phyloP scores from a whole-genome alignment of 2,888 invertebrate species.

The Sinotaia quadrata region DNA sequence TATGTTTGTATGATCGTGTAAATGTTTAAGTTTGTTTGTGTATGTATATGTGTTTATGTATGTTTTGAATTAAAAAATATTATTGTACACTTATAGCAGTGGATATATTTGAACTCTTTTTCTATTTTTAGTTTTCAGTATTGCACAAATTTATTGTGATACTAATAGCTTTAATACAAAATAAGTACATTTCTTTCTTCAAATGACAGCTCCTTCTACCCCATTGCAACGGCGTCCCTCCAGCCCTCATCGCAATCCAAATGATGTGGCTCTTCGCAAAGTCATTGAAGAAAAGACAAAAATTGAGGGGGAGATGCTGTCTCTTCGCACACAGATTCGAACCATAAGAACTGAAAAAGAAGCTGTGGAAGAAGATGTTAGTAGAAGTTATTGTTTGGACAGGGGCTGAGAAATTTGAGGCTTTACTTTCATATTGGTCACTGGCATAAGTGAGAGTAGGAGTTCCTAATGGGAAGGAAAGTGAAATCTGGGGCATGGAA shows the following conservation, averaged over 20 bases:
- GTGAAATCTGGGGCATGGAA: too few relatives aligned
- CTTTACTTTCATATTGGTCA: too few relatives aligned
- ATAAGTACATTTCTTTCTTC: too few relatives aligned
- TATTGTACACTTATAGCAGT: neutral
- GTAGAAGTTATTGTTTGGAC: too few relatives aligned
- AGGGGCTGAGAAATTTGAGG: too few relatives aligned
- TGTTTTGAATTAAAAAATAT: neutral
- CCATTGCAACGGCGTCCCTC: conserved; percentile 44
- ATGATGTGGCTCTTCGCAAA: conserved; percentile 60
- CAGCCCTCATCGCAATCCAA: conserved; percentile 51
- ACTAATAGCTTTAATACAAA: too few relatives aligned
- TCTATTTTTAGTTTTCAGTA: too few relatives aligned
- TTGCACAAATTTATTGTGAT: too few relatives aligned
- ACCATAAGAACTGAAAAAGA: conserved; percentile 51
- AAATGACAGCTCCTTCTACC: conserved; percentile 35
- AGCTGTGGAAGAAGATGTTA: conserved; percentile 53
- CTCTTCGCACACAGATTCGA: conserved; percentile 50
- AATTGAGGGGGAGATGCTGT: conserved; percentile 59
- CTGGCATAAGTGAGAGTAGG: too few relatives aligned
- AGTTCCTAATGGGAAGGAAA: too few relatives aligned
- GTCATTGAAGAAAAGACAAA: conserved; percentile 65
- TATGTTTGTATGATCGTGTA: neutral
- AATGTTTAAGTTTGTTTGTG: neutral
- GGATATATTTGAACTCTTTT: neutral
- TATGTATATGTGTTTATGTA: conserved; percentile 5